Percentiles rank a stretch among this genome's conserved stretches.
Conservation (phyloP, 2,888 invertebrate genomes). For the Drosophila bunnanda region DNA sequence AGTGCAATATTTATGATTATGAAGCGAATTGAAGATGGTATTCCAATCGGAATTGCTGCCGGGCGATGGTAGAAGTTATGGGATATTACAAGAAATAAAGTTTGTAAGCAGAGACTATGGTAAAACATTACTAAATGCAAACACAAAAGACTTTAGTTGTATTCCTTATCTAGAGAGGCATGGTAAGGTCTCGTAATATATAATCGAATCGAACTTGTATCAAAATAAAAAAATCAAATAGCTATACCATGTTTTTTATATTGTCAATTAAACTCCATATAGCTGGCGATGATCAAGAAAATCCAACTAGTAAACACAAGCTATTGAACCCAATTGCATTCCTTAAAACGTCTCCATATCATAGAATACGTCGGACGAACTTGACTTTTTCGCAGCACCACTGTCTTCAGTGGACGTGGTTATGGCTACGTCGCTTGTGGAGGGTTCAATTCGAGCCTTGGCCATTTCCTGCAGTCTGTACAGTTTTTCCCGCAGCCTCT, state of each 20-base stretch:
- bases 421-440: neutral
- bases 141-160: neutral
- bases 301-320: neutral
- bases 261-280: neutral
- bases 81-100: neutral
- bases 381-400: neutral
- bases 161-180: neutral
- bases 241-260: neutral
- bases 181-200: no score
- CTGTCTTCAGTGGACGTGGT: no score
- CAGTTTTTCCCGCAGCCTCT: slow-evolving; percentile 6
- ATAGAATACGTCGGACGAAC: slow-evolving; percentile 32
- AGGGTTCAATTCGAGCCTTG: no score
- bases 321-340: neutral
- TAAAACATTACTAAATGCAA: neutral
- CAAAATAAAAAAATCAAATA: neutral
- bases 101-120: neutral
- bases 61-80: slow-evolving; percentile 2
- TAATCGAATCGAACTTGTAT: neutral
- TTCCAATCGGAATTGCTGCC: slow-evolving; percentile 30
- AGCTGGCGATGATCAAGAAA: neutral
- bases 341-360: neutral
- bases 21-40: slow-evolving; percentile 27
- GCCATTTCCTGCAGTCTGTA: neutral
- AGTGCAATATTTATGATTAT: slow-evolving; percentile 44